Percentiles rank a stretch among this genome's conserved stretches.
Conservation (phyloP, 2,888 invertebrate genomes). For the Melanargia galathea region DNA sequence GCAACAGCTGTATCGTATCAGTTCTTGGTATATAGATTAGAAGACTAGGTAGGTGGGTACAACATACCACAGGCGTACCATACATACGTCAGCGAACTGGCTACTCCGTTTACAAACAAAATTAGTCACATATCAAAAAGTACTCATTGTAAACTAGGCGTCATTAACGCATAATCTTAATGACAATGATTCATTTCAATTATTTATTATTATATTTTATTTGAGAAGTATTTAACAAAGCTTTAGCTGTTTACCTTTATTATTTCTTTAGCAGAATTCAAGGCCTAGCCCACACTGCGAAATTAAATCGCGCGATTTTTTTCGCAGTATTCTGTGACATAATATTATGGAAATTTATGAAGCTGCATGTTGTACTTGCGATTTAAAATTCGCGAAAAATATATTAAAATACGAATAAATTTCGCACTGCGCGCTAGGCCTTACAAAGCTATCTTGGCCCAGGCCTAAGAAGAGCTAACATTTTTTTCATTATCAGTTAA, state of each 20-base stretch:
- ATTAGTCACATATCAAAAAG: slow-evolving; percentile 28
- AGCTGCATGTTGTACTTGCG: too few species aligned
- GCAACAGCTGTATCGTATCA: neutral
- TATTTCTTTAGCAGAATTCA: too few species aligned
- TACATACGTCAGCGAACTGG: neutral
- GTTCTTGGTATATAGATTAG: neutral
- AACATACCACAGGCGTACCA: neutral
- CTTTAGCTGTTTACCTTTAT: neutral
- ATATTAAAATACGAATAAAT: too few species aligned
- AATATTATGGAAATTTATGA: too few species aligned
- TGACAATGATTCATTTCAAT: slow-evolving; percentile 28
- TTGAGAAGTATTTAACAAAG: neutral
- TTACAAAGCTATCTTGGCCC: too few species aligned
- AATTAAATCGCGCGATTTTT: too few species aligned
- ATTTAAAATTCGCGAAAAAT: too few species aligned
- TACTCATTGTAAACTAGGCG: slow-evolving; percentile 14
- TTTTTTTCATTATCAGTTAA: too few species aligned
- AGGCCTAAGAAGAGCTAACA: too few species aligned
- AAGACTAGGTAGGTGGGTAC: neutral
- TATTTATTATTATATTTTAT: neutral
- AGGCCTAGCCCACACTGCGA: too few species aligned
- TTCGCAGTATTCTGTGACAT: too few species aligned
- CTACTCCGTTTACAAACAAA: slow-evolving; percentile 22
- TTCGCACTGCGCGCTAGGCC: too few species aligned
- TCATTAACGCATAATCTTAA: slow-evolving; percentile 28